These are phyloP conservation scores for Pandemis corylana DNA, from an alignment of 2,888 invertebrate species.

Conservation along the genomic window DNA sequence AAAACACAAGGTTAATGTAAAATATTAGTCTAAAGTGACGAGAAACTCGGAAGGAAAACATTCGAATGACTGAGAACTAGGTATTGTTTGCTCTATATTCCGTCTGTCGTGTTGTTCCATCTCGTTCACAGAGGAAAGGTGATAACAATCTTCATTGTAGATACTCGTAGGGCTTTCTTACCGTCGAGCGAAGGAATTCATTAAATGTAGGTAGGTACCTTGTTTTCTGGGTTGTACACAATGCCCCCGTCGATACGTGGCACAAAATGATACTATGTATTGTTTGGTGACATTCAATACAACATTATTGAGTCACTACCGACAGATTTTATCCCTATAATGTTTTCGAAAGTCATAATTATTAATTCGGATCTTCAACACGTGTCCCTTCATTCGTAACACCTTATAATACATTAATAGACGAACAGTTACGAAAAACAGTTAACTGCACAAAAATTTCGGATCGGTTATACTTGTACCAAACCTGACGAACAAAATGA, in stretches of 20 bases:
- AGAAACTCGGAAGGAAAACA: neutral
- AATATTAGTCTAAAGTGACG: neutral
- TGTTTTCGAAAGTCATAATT: too few species aligned
- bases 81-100: neutral
- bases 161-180: neutral
- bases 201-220: neutral
- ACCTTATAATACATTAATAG: too few species aligned
- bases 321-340: too few species aligned
- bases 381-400: too few species aligned
- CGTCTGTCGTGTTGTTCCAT: neutral
- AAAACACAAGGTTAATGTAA: neutral
- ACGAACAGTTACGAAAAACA: too few species aligned
- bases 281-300: neutral
- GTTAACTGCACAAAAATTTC: too few species aligned
- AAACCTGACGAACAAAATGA: too few species aligned
- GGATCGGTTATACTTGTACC: too few species aligned
- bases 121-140: neutral
- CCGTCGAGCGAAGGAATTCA: conserved; percentile 1
- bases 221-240: neutral
- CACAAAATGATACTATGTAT: neutral
- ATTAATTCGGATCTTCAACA: too few species aligned
- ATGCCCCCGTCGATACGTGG: neutral
- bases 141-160: conserved; percentile 1
- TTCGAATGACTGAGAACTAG: neutral
- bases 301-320: too few species aligned